These are phyloP conservation scores for Tapirus indicus DNA, from an alignment of 2,797 vertebrate genomes.

Conservation along the genomic window DNA sequence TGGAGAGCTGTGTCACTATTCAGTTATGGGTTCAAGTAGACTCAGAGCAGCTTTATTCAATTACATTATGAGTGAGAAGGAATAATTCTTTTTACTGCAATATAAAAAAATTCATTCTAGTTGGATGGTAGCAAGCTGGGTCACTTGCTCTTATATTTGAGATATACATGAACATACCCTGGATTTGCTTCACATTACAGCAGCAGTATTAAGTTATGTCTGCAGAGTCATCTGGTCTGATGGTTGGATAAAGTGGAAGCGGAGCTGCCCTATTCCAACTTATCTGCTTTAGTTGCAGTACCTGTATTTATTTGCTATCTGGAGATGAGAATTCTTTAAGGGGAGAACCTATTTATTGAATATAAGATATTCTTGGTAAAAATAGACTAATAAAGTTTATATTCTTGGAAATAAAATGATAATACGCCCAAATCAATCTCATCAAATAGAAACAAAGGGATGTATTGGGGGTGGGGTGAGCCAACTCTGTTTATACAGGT, in stretches of 20 bases:
- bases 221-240: neutral
- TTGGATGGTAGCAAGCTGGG: neutral
- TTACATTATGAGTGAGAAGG: neutral
- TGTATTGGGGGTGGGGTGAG: slow-evolving; percentile 54
- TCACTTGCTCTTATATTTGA: neutral
- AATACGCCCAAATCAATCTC: slow-evolving; percentile 70
- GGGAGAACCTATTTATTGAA: slow-evolving; percentile 46
- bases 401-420: slow-evolving; percentile 60
- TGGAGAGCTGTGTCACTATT: neutral
- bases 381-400: slow-evolving; percentile 4
- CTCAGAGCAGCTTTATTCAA: neutral
- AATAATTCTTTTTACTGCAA: neutral
- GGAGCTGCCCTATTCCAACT: neutral
- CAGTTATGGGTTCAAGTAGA: neutral
- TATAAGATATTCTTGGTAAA: slow-evolving; percentile 23
- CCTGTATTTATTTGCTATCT: neutral
- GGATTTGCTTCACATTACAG: neutral
- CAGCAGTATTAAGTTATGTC: neutral
- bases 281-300: neutral
- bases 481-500: slow-evolving; percentile 80
- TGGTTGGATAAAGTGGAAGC: neutral
- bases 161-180: neutral
- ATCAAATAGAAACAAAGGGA: slow-evolving; percentile 79
- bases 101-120: neutral
- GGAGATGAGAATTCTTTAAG: slow-evolving; percentile 46